Evolutionary conservation across 1,140 invertebrate species (phyloP), one percentile per base, ranked within the genome.

Genomic region (Holcopasites calliopsidis): DNA sequence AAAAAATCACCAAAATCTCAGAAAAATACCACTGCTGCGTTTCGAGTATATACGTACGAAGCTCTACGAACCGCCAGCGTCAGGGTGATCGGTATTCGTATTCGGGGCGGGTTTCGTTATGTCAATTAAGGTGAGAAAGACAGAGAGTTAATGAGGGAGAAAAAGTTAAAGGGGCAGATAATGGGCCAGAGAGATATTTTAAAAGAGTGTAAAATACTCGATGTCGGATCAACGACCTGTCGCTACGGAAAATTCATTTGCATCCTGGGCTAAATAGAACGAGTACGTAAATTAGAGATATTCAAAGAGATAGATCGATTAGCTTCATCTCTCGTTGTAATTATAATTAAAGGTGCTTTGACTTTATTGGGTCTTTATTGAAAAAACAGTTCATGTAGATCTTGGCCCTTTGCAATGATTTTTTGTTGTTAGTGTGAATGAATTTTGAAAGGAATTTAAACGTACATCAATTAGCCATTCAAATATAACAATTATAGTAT

Each of bases 71-170:
- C 72, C 38, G 11, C 33, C 50, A 23, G 26, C 73, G 23, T 49
- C 28, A 21, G 49, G n/a, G 38, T 47, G 23, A 65, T 50, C 13
- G 21, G 26, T 7, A 23, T 50, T 58, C 62, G 4, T 40, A 54
- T 13, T 66, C 38, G 18, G 49, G 62, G 50, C 50, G 28, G 28
- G 58, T 64, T 26, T 57, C 26, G 7, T 70, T 33, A 40, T 8
- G 23, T 38, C 68, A 68, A 80, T 80, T 23, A 31, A 77, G 35
- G 35, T 76, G 18, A 75, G 62, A 78, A 61, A 82, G 55, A 73
- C 57, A 69, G 66, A 76, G 65, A 66, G 55, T 26, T 76, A 57
- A 68, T 60, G 52, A 38, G 49, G 23, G 33, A n/a, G 47, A 81
- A 47, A 78, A 54, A 57, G 42, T 49, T 10, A 35, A 66, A 62